Conservation (phyloP, 2,888 invertebrate genomes). For the Nephrocerus scutellatus region DNA sequence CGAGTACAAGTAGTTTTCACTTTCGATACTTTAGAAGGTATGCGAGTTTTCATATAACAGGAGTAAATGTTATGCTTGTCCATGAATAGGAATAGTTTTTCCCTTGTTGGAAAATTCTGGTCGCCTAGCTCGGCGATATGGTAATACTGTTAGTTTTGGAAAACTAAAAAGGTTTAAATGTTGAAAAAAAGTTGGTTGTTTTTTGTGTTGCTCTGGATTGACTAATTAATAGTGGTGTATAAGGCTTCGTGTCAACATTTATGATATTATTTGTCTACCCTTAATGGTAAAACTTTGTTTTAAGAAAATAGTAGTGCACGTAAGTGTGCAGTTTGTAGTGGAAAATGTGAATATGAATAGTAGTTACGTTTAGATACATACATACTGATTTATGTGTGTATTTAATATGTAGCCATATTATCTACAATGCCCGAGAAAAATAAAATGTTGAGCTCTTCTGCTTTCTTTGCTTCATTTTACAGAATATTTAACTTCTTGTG, state of each 20-base stretch:
- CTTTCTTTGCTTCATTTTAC: no score
- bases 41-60: no score
- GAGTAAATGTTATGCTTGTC: no score
- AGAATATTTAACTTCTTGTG: no score
- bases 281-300: conserved; percentile 1
- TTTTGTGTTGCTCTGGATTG: background rate
- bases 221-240: conserved; percentile 1
- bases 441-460: no score
- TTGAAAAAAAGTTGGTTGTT: conserved; percentile 6
- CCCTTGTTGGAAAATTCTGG: conserved; percentile 26
- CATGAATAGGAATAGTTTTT: conserved; percentile 30
- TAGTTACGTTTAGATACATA: background rate
- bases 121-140: conserved; percentile 39
- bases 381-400: conserved; percentile 1
- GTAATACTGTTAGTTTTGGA: conserved; percentile 46
- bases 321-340: background rate
- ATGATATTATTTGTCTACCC: no score
- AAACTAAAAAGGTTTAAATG: conserved; percentile 30
- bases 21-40: no score
- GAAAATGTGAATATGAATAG: background rate
- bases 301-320: background rate
- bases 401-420: no score
- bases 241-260: conserved; percentile 2
- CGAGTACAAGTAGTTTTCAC: no score
- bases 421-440: no score